Percentiles rank a stretch among this genome's conserved stretches.
Conservation (phyloP, 2,113 vertebrate genomes). For the Larimichthys crocea region DNA sequence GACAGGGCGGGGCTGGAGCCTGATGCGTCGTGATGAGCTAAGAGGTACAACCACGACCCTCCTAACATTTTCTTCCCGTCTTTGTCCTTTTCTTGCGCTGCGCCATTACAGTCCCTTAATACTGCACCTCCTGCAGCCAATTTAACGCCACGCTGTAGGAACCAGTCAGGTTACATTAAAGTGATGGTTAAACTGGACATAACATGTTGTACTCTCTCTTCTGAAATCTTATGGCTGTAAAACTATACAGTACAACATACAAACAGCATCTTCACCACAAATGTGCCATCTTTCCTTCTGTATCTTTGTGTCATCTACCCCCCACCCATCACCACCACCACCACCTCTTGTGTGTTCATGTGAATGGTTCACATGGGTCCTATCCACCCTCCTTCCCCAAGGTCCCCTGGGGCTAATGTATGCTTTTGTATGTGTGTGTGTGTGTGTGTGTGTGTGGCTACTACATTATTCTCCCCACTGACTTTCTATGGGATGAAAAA, state of each 20-base stretch:
- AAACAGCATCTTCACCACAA: not conserved
- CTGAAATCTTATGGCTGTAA: not conserved
- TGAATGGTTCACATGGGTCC: conserved; percentile 54
- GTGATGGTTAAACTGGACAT: not conserved
- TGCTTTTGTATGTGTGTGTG: conserved; percentile 36
- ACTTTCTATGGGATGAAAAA: conserved; percentile 64
- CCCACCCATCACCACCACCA: conserved; percentile 7
- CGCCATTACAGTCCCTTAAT: not conserved
- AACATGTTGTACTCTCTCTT: not conserved
- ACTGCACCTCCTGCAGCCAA: not conserved
- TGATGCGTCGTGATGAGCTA: conserved; percentile 65
- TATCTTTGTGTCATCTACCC: conserved; percentile 6
- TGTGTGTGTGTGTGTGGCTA: conserved; percentile 19
- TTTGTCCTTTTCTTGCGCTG: conserved; percentile 58
- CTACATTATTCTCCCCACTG: conserved; percentile 69
- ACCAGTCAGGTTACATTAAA: not conserved
- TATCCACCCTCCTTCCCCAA: conserved; percentile 42
- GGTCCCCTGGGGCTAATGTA: conserved; percentile 65
- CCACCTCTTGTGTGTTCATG: conserved; percentile 19
- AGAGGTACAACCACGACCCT: conserved; percentile 60
- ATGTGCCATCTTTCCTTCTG: not conserved
- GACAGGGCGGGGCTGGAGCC: conserved; percentile 55
- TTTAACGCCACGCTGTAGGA: not conserved
- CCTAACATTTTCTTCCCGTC: conserved; percentile 45
- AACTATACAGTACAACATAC: not conserved